These are phyloP conservation scores for Campaea margaritaria DNA, from an alignment of 2,888 invertebrate genomes.

Conservation along the genomic window DNA sequence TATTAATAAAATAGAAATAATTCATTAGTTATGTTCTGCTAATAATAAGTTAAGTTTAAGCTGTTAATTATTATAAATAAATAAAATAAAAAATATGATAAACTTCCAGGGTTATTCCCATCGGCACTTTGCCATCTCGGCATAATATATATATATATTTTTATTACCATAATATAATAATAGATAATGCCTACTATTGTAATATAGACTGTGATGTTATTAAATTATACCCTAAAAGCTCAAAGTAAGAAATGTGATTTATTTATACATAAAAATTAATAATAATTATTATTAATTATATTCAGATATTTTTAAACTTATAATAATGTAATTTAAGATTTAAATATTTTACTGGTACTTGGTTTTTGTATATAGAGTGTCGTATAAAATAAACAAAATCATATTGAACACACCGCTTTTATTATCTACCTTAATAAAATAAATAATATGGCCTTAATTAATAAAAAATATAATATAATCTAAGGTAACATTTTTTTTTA, in stretches of 20 bases:
- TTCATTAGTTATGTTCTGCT: no score
- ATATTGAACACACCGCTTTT: background rate
- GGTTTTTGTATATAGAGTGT: slow-evolving; percentile 1
- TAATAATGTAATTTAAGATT: background rate
- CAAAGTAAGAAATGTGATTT: slow-evolving; percentile 29
- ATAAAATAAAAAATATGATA: no score
- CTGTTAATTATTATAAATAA: no score
- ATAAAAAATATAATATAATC: no score
- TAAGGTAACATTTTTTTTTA: no score
- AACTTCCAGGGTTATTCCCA: no score
- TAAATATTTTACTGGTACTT: slow-evolving; percentile 21
- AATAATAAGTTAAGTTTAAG: background rate
- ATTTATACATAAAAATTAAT: slow-evolving; percentile 16
- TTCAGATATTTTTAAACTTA: background rate
- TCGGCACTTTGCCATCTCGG: no score
- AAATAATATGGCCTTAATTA: no score
- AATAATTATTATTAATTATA: slow-evolving; percentile 1
- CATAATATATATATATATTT: no score
- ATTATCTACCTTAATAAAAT: background rate
- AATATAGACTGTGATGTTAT: slow-evolving; percentile 23
- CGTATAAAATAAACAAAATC: background rate
- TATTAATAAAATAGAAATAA: no score
- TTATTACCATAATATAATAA: no score
- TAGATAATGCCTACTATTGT: no score
- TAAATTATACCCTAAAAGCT: slow-evolving; percentile 12